Evolutionary conservation across 2,113 vertebrate genomes (phyloP), one percentile per base, ranked within the genome.

Genomic region (Gallinago undulata): DNA sequence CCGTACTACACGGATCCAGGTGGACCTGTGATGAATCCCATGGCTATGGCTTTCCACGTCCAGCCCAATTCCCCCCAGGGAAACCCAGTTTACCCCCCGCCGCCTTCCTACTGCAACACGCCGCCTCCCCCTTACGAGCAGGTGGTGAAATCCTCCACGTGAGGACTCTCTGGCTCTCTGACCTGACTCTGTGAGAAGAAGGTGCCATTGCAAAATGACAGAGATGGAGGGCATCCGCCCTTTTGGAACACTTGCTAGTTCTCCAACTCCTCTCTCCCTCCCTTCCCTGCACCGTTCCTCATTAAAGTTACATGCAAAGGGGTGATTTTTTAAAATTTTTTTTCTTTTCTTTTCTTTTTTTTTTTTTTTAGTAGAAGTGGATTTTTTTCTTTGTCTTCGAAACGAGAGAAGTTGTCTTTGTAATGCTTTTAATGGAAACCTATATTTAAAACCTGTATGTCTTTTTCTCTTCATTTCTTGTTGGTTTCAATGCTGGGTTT

Each of bases 21-120:
- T 37, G 97, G 98, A 77, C 41, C 97, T 7, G 97, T 98, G 92
- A 87, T 98, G 77, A 98, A 97, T 76, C 96, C 98, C 53, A 94
- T 98, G 94, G 97, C 98, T 5, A 98, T 99, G 82, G 97, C 98
- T 35, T 99, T 99, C 88, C 98, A 99, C 0, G 97, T 98, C 33
- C 99, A 99, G 80, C 98, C 99, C 31, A 98, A 97, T 73, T 98
- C 99, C 43, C 96, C 99, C 7, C 99, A 99, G 60, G 98, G 98
- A 95, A 98, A 98, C 96, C 97, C 96, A 0, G 90, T 98, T 79
- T 99, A 99, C 47, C 99, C 99, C 1, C 99, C 99, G 1, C 99
- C 99, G 11, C 99, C 99, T 2, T 99, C 99, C 73, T 99, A 99
- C 97, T 99, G 99, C 98, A 99, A 98, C 98, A 99, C 99, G 6